Percentiles rank a stretch among this genome's conserved stretches.
Conservation (phyloP, 2,797 vertebrate genomes). For the Taenioides sp. region DNA sequence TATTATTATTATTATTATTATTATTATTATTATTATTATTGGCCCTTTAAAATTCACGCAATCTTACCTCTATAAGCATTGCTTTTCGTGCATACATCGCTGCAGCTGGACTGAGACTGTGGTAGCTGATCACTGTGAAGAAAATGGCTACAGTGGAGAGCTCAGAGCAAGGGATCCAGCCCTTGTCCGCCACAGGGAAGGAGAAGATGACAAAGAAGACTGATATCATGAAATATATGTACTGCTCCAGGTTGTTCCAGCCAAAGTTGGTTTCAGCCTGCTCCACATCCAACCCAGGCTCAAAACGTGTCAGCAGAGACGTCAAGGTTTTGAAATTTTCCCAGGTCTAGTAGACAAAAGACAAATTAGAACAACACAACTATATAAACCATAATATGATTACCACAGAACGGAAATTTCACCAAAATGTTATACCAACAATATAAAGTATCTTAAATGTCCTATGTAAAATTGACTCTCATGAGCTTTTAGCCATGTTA, state of each 20-base stretch:
- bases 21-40: no score
- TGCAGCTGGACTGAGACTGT: conserved; percentile 86
- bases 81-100: conserved; percentile 85
- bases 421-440: no score
- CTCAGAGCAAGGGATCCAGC: conserved; percentile 95
- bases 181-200: conserved; percentile 92
- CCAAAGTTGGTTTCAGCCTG: conserved; percentile 94
- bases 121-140: conserved; percentile 90
- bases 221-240: conserved; percentile 90
- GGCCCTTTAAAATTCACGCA: no score
- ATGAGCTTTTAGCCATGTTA: no score
- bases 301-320: conserved; percentile 87
- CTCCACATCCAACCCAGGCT: conserved; percentile 91
- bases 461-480: no score
- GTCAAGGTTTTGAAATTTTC: conserved; percentile 92
- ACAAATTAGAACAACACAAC: not conserved
- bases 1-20: no score
- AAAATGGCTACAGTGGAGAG: conserved; percentile 88
- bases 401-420: not conserved
- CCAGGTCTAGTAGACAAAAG: conserved; percentile 79
- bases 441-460: no score
- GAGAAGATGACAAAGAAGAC: conserved; percentile 95
- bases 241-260: conserved; percentile 95
- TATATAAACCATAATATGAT: not conserved
- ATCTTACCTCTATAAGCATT: conserved; percentile 83